Evolutionary conservation across 2,888 invertebrate species (phyloP).

Genomic region (Automeris io): DNA sequence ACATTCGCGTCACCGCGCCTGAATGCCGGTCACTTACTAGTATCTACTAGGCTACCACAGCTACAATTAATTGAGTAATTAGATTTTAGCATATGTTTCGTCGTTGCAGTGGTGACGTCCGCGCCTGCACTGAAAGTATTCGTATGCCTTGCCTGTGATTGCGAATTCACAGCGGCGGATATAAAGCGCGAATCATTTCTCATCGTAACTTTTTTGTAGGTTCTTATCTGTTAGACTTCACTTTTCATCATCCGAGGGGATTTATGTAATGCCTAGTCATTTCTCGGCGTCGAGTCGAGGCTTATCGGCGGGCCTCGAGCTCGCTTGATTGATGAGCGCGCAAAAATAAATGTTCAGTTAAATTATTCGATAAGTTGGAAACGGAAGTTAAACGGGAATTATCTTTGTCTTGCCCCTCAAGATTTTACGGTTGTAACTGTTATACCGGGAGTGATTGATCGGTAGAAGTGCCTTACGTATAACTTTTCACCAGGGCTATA

Average conservation of each 20-base stretch:
- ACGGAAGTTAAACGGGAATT: constrained; percentile 79
- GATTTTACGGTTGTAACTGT: constrained; percentile 71
- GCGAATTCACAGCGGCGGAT: constrained; percentile 57
- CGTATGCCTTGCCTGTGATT: constrained; percentile 23
- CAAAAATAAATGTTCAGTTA: constrained; percentile 79
- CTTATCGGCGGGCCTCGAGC: constrained; percentile 72
- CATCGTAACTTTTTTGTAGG: constrained; percentile 79
- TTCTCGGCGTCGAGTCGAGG: constrained; percentile 77
- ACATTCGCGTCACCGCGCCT: too few relatives aligned
- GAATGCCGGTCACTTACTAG: too few relatives aligned
- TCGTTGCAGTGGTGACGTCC: neutral
- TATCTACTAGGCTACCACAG: too few relatives aligned
- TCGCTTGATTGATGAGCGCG: constrained; percentile 78
- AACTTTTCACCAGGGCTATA: constrained; percentile 6
- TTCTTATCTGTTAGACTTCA: constrained; percentile 79
- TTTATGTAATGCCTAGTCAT: constrained; percentile 79
- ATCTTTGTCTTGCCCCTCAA: constrained; percentile 76
- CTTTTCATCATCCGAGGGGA: constrained; percentile 79
- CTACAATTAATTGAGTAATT: too few relatives aligned
- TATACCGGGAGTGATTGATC: constrained; percentile 70
- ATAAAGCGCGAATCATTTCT: constrained; percentile 78
- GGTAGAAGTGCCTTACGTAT: constrained; percentile 34
- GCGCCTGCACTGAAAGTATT: constrained; percentile 9
- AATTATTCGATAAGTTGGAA: constrained; percentile 79
- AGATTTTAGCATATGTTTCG: too few relatives aligned